Evolutionary conservation across 2,888 invertebrate genomes (phyloP), one percentile per base, ranked within the genome.

Genomic region (Dione juno): DNA sequence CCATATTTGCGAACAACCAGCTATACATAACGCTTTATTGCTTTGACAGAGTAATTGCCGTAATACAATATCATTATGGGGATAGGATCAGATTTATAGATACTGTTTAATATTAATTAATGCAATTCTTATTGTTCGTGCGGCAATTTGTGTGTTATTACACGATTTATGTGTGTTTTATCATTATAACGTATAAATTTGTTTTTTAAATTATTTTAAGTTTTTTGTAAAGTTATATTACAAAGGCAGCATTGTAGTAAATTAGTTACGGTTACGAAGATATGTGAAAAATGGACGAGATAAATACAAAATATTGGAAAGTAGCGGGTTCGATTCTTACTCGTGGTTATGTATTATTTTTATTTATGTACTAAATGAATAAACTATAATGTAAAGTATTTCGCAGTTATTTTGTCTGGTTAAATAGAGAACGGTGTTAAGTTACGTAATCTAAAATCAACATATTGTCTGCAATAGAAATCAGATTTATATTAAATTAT

Each of bases 31-130:
- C 41, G 58, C 41, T 61, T 28, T 61, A 35, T 61, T 45, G 16
- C 28, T 35, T 10, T n/a, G 11, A 45, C 61, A 45, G 61, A 45
- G 35, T 61, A 61, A 61, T 61, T 45, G 61, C 28, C 28, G 45
- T 61, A 61, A 61, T 61, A 43, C 28, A 14, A 43, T 61, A 61
- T 61, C 28, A 61, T 45, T 45, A 61, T 43, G 28, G 28, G 5
- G 3, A n/a, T 2, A 35, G n/a, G 10, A 13, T 43, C 45, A 61
- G 45, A 45, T 61, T 61, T 61, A 61, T 61, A 10, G 61, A 16
- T 45, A 16, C 45, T 61, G 45, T 61, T 61, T 61, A 61, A 61
- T 28, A 28, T 11, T 28, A 45, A 45, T 61, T 28, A 45, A 45
- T 61, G 28, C 28, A 61, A 45, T 61, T 61, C 45, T 61, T 45